These are phyloP conservation scores for Hystrix cristata DNA, from an alignment of 2,113 vertebrate species.

Conservation along the genomic window DNA sequence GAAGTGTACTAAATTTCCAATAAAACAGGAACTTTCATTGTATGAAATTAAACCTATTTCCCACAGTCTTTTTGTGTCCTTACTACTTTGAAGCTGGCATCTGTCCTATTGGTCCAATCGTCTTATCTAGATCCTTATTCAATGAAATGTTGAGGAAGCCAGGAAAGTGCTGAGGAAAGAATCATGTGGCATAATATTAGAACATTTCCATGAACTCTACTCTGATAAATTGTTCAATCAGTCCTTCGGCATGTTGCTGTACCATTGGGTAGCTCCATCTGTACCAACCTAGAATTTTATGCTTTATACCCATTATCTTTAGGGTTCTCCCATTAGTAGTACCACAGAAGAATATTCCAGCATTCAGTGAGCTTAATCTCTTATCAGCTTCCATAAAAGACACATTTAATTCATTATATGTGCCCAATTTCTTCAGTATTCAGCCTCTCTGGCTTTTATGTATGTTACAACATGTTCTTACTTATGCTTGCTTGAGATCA, in stretches of 20 bases:
- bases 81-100: neutral
- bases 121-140: neutral
- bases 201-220: neutral
- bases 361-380: neutral
- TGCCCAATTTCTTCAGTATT: neutral
- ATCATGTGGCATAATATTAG: neutral
- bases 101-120: neutral
- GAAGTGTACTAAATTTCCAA: neutral
- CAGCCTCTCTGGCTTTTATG: neutral
- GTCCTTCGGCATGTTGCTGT: fast-evolving
- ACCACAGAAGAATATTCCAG: neutral
- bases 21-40: neutral
- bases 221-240: neutral
- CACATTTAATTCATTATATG: neutral
- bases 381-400: neutral
- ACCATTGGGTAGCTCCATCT: neutral
- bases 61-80: neutral
- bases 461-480: neutral
- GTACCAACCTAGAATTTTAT: neutral
- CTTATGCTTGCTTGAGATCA: neutral
- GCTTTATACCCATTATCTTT: neutral
- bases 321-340: neutral
- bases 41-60: neutral
- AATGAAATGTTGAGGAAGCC: neutral
- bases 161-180: neutral